phyloP scores from a whole-genome alignment of 2,113 vertebrate genomes.

The Phycodurus eques region DNA sequence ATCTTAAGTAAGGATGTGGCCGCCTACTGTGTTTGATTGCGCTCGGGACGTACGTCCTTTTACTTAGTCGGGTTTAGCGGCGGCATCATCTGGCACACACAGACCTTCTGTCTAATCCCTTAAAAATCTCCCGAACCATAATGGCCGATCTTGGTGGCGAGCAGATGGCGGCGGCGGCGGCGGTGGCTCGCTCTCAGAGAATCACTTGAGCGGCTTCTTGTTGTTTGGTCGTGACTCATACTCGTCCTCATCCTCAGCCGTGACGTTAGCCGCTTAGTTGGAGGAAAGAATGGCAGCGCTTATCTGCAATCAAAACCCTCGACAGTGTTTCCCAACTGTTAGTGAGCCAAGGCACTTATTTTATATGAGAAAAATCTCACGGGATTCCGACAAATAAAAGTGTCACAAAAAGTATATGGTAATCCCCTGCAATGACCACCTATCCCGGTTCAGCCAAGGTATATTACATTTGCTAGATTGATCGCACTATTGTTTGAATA shows the following conservation, averaged over 20 bases:
- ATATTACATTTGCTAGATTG: too few relatives aligned
- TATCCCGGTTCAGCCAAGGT: too few relatives aligned
- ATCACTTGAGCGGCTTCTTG: conserved; percentile 50
- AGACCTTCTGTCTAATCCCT: conserved; percentile 55
- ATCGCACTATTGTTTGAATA: too few relatives aligned
- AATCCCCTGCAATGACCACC: too few relatives aligned
- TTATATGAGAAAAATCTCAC: neutral
- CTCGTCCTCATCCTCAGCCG: conserved; percentile 35
- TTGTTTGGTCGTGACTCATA: conserved; percentile 53
- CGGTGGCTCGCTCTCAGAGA: conserved; percentile 30
- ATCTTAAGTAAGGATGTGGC: neutral
- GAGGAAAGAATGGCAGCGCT: conserved; percentile 4
- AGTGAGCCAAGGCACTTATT: neutral
- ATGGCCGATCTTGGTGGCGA: conserved; percentile 38
- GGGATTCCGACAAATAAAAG: neutral
- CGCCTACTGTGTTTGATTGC: conserved; percentile 1
- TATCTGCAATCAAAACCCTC: neutral
- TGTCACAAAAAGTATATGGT: too few relatives aligned
- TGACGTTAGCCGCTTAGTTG: conserved; percentile 39
- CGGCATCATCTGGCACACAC: conserved; percentile 24
- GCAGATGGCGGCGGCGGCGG: conserved; percentile 68
- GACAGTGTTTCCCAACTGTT: neutral
- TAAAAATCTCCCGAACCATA: conserved; percentile 30
- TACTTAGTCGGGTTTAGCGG: conserved; percentile 29
- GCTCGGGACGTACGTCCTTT: conserved; percentile 13